Percentiles rank a stretch among this genome's conserved stretches.
Conservation (phyloP, 2,888 invertebrate genomes). For the Actias luna region DNA sequence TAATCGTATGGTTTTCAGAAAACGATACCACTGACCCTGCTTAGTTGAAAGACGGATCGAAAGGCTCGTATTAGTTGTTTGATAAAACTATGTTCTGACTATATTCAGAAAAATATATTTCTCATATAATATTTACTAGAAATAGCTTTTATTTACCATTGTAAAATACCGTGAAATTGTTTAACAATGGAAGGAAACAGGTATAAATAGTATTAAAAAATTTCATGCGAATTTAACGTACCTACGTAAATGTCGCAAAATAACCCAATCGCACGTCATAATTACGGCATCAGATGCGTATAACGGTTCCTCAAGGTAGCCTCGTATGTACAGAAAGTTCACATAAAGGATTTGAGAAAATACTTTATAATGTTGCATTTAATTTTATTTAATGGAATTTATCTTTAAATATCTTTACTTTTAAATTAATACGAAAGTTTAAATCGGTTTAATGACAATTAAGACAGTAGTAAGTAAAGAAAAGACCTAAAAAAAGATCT, state of each 20-base stretch:
- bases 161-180: neutral
- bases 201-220: neutral
- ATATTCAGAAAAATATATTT: neutral
- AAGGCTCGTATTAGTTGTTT: too few species aligned
- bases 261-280: neutral
- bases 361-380: neutral
- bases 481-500: too few species aligned
- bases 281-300: neutral
- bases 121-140: neutral
- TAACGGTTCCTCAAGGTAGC: slow-evolving; percentile 5
- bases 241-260: neutral
- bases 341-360: neutral
- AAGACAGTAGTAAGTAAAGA: too few species aligned
- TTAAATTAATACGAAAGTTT: too few species aligned
- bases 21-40: neutral
- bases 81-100: too few species aligned
- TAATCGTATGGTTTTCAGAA: neutral
- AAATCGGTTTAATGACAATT: too few species aligned
- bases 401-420: neutral
- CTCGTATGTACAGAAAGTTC: neutral
- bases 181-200: neutral
- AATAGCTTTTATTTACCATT: neutral
- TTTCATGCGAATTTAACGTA: neutral
- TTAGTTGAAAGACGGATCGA: too few species aligned
- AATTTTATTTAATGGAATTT: neutral